Evolutionary conservation across 2,113 vertebrate species (phyloP), one percentile per base, ranked within the genome.

Genomic region (Eleginops maclovinus): DNA sequence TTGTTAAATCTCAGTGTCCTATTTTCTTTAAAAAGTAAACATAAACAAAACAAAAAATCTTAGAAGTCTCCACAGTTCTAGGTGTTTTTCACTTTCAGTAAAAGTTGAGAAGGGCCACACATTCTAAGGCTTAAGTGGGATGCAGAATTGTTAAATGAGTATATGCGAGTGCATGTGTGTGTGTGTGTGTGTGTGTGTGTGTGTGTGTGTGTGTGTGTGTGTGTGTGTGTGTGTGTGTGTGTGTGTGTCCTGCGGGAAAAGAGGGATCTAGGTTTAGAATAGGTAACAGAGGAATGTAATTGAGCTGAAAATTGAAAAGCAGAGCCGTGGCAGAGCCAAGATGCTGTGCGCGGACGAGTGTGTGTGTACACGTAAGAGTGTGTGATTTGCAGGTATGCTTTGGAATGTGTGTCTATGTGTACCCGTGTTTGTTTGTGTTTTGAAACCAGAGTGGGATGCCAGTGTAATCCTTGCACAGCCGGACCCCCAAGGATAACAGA

Each of bases 281-380:
- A 91, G 84, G 87, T 75, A 93, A 88, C 88, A 87, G 89, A 82
- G 86, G 85, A 91, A 92, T 87, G 92, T 92, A 94, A 94, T 94
- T 93, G 93, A 93, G 93, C 93, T 93, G 92, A 94, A 94, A 94
- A 94, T 94, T 93, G 90, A 93, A 94, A 94, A 87, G 90, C 85
- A 76, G 75, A 90, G 86, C 79, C 83, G 76, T 85, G 61, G 83
- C 87, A 91, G 93, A 93, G 80, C 91, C 87, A 75, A 81, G 69
- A 62, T 43, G 65, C 61, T 79, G 79, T 72, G 86, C 36, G 40
- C 12, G 81, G 41, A 7, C 2, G 77, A 61, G 72, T 71, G 5
- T 10, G 50, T 71, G 77, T 75, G 76, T 62, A 70, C 65, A 5
- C 11, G 44, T 41, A 59, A 16, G 28, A 36, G 56, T 64, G 75